Conservation (phyloP, 2,113 vertebrate species). For the Callospermophilus lateralis region DNA sequence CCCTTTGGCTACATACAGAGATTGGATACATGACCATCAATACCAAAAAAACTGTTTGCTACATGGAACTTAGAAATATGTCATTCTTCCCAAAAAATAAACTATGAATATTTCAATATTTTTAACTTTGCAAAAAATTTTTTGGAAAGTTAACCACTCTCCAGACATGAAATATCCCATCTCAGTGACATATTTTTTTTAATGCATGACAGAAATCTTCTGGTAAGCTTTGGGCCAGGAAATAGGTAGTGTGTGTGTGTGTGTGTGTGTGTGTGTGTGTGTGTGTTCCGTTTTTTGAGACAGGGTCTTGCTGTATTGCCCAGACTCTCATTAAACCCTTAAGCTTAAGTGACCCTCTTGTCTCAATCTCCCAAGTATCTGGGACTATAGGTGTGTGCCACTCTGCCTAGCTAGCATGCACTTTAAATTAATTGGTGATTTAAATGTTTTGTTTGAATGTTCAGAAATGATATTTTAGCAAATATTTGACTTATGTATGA, state of each 20-base stretch:
- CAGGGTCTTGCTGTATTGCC: background rate
- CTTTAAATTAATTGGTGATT: slow-evolving; percentile 26
- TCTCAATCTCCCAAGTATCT: background rate
- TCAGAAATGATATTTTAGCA: background rate
- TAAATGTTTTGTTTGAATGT: background rate
- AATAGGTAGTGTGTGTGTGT: too few relatives aligned
- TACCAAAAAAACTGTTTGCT: background rate
- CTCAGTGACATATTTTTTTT: slow-evolving; percentile 16
- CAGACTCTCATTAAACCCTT: background rate
- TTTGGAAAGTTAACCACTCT: background rate
- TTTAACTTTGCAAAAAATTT: background rate
- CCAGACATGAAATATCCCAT: background rate
- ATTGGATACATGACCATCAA: background rate
- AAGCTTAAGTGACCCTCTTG: background rate
- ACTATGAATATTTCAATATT: background rate
- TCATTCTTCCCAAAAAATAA: background rate
- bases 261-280: background rate
- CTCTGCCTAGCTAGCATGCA: background rate
- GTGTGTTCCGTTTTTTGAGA: background rate
- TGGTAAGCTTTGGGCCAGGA: background rate
- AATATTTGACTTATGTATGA: background rate
- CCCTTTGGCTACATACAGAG: background rate
- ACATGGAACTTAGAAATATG: background rate
- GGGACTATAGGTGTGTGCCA: background rate
- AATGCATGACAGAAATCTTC: background rate